phyloP scores from a whole-genome alignment of 1,140 invertebrate genomes.

The Euwallacea similis region DNA sequence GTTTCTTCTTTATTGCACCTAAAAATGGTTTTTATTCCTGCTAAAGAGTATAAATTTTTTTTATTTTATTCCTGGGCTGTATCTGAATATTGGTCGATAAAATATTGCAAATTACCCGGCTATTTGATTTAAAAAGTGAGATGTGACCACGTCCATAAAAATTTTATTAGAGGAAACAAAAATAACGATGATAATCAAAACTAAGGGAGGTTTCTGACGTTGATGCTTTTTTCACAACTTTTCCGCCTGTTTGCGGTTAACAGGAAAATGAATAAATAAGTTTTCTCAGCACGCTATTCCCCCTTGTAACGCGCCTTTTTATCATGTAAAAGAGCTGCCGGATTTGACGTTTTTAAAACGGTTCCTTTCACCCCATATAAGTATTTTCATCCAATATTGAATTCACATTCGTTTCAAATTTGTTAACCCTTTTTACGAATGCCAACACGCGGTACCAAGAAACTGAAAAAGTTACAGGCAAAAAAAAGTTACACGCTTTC shows the following conservation, averaged over 20 bases:
- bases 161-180: no score
- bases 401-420: constrained; percentile 14
- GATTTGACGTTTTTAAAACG: constrained; percentile 32
- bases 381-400: constrained; percentile 27
- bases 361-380: constrained; percentile 30
- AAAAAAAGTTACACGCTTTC: constrained; percentile 14
- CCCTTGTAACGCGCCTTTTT: constrained; percentile 23
- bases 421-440: constrained; percentile 10
- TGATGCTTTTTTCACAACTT: constrained; percentile 25
- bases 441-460: neutral
- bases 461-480: neutral
- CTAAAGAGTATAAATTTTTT: constrained; percentile 35
- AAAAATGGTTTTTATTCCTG: constrained; percentile 32
- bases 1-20: constrained; percentile 29
- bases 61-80: constrained; percentile 18
- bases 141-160: neutral
- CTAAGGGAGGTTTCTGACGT: constrained; percentile 19
- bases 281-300: constrained; percentile 29
- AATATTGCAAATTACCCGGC: constrained; percentile 18
- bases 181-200: neutral
- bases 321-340: constrained; percentile 30
- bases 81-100: constrained; percentile 29
- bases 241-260: constrained; percentile 28
- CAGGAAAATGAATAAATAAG: constrained; percentile 33
- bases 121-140: neutral